Conservation (phyloP, 1,140 invertebrate species). For the Bombus terrestris region DNA sequence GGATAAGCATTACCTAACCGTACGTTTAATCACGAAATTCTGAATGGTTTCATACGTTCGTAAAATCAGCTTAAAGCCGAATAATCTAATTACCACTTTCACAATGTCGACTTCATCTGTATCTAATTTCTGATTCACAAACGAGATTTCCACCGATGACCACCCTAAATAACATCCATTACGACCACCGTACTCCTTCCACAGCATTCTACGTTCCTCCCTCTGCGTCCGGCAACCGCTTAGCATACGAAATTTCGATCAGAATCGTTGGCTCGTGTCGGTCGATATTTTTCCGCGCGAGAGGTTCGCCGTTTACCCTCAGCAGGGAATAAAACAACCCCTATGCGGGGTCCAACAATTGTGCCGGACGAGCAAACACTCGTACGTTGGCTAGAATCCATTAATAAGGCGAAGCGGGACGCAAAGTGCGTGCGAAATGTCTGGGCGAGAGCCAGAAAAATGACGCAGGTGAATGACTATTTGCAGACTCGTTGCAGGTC, state of each 20-base stretch:
- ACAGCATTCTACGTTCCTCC: too few species aligned
- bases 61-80: too few species aligned
- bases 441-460: constrained; percentile 4
- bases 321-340: constrained; percentile 21
- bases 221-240: background rate
- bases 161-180: background rate
- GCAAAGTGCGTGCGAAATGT: constrained; percentile 19
- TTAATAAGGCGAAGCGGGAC: constrained; percentile 52
- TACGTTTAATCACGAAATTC: background rate
- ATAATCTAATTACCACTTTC: background rate
- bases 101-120: background rate
- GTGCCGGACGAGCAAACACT: constrained; percentile 15
- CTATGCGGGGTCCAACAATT: background rate
- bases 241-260: constrained; percentile 13
- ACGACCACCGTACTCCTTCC: background rate
- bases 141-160: background rate
- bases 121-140: background rate
- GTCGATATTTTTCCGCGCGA: constrained; percentile 23
- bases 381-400: constrained; percentile 37
- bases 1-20: too few species aligned
- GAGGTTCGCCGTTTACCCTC: constrained; percentile 15
- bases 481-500: background rate
- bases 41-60: background rate
- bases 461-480: constrained; percentile 17
- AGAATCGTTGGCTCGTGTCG: background rate